phyloP scores from a whole-genome alignment of 2,113 vertebrate species.

The sheep (Ovis aries) region DNA sequence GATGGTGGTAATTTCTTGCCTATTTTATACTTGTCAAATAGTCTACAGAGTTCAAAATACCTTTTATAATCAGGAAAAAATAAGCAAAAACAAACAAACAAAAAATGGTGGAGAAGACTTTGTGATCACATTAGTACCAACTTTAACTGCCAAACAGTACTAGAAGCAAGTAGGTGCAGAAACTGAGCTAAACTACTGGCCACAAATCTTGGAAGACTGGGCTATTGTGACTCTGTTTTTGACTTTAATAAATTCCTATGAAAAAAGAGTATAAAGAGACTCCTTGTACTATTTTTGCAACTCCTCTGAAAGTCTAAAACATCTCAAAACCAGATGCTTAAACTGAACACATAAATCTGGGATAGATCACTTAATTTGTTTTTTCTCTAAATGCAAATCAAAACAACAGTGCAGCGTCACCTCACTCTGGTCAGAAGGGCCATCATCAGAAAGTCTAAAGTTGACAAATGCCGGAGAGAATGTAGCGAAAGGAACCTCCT shows the following conservation, averaged over 20 bases:
- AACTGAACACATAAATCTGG: neutral
- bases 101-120: neutral
- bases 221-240: neutral
- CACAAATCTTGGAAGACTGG: neutral
- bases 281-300: neutral
- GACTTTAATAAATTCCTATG: neutral
- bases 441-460: neutral
- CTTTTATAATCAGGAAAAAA: neutral
- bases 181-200: neutral
- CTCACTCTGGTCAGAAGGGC: neutral
- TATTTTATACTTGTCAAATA: neutral
- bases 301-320: neutral
- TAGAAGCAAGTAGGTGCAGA: neutral
- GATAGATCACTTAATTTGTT: neutral
- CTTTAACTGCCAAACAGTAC: neutral
- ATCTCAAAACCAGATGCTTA: slow-evolving; percentile 8
- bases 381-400: neutral
- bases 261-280: neutral
- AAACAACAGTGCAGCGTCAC: neutral
- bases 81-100: neutral
- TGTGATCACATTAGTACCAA: neutral
- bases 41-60: slow-evolving; percentile 16
- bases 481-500: neutral
- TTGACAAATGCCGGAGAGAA: neutral
- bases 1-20: neutral